Conservation (phyloP, 1,140 invertebrate genomes). For the Cataglyphis hispanica region DNA sequence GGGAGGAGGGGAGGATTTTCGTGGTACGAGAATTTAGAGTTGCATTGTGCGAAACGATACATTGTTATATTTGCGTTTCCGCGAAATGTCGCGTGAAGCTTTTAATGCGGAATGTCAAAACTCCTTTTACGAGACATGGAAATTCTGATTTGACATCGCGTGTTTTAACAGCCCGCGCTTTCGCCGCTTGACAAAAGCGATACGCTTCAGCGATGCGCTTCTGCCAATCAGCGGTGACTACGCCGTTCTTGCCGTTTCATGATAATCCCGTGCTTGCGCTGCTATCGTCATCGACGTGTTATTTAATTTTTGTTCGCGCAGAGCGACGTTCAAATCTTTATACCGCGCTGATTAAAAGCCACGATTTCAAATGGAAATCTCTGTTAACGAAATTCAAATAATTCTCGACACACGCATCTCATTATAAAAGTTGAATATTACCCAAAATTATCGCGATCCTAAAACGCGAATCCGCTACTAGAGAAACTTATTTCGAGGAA, state of each 20-base stretch:
- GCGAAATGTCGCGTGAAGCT: not conserved
- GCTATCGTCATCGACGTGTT: constrained; percentile 28
- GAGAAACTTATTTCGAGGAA: constrained; percentile 9
- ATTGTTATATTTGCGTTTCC: constrained; percentile 38
- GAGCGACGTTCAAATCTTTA: constrained; percentile 36
- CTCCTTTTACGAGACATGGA: constrained; percentile 18
- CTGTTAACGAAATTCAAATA: constrained; percentile 57
- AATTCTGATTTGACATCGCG: constrained; percentile 25
- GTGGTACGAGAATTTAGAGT: constrained; percentile 48
- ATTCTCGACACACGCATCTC: constrained; percentile 39
- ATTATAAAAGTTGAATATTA: constrained; percentile 53
- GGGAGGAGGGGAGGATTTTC: not conserved
- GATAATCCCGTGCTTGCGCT: constrained; percentile 34
- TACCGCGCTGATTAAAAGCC: constrained; percentile 39
- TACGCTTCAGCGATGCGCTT: not conserved
- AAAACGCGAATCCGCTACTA: not conserved
- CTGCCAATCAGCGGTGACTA: constrained; percentile 28
- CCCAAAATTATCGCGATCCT: constrained; percentile 33
- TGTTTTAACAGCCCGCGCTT: constrained; percentile 25
- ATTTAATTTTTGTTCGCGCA: constrained; percentile 49
- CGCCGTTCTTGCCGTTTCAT: constrained; percentile 21
- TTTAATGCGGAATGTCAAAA: constrained; percentile 35
- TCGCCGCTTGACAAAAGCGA: constrained; percentile 2
- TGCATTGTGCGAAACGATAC: constrained; percentile 46
- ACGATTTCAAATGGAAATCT: constrained; percentile 54